Percentiles rank a stretch among this genome's conserved stretches.
Conservation (phyloP, 2,797 vertebrate species). For the Galago senegalensis region DNA sequence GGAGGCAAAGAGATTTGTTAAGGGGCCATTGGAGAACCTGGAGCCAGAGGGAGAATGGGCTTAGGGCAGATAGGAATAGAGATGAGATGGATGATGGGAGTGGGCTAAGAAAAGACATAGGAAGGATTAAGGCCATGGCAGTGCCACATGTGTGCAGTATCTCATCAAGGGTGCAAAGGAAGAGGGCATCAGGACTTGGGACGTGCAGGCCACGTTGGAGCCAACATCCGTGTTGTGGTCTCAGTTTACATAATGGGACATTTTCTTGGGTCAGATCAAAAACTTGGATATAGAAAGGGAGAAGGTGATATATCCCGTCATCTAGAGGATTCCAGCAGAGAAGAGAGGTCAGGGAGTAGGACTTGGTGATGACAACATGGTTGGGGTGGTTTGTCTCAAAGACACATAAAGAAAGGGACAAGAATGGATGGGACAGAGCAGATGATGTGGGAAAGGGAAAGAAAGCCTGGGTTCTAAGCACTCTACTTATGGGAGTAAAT, state of each 20-base stretch:
- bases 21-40: background rate
- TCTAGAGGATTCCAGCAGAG: background rate
- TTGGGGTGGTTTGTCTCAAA: background rate
- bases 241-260: background rate
- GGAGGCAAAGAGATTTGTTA: background rate
- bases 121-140: background rate
- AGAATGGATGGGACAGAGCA: background rate
- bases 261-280: background rate
- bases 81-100: background rate
- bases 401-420: background rate
- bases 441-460: background rate
- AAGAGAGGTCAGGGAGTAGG: background rate
- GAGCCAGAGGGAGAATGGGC: background rate
- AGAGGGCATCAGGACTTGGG: background rate
- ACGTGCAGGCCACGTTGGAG: background rate
- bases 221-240: background rate
- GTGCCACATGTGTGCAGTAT: background rate
- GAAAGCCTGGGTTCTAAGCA: background rate
- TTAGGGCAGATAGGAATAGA: background rate
- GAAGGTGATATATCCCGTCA: background rate
- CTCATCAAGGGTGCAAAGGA: background rate
- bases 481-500: background rate
- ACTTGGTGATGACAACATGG: background rate
- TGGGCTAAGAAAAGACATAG: background rate
- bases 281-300: background rate